Evolutionary conservation across 2,113 vertebrate genomes (phyloP).

Genomic region (Tenrec ecaudatus): DNA sequence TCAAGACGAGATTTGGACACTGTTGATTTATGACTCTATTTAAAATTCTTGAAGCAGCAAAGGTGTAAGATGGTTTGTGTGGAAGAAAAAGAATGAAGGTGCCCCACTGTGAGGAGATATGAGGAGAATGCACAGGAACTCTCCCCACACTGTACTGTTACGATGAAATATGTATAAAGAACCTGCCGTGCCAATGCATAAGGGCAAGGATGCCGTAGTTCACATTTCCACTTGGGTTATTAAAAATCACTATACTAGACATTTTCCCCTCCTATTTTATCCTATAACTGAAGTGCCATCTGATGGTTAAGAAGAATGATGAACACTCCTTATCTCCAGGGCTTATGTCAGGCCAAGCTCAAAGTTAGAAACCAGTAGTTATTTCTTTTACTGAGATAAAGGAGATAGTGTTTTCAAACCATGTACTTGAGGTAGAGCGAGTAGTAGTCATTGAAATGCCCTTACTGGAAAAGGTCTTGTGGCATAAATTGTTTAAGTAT

Average conservation of each 20-base stretch:
- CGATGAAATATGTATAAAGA: constrained; percentile 23
- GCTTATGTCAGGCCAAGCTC: not conserved
- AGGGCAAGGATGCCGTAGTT: not conserved
- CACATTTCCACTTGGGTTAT: not conserved
- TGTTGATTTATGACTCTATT: constrained; percentile 48
- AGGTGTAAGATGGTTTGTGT: constrained; percentile 8
- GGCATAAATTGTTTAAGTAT: not conserved
- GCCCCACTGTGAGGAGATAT: not conserved
- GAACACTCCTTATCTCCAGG: not conserved
- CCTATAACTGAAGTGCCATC: not conserved
- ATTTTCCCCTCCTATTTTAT: not conserved
- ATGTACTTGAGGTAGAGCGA: not conserved
- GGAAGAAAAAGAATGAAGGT: not conserved
- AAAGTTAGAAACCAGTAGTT: not conserved
- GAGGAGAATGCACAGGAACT: not conserved
- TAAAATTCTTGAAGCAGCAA: constrained; percentile 67
- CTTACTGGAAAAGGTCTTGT: not conserved
- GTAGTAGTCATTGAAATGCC: not conserved
- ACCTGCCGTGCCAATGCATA: not conserved
- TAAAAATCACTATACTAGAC: constrained; percentile 7
- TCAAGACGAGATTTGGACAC: constrained; percentile 45
- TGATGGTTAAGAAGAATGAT: not conserved
- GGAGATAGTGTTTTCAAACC: not conserved
- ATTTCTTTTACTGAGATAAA: not conserved
- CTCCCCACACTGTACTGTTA: not conserved